Percentiles rank a stretch among this genome's conserved stretches.
These are phyloP conservation scores for Philypnodon macrostomus DNA, from an alignment of 2,797 vertebrate genomes.

Conservation along the genomic window DNA sequence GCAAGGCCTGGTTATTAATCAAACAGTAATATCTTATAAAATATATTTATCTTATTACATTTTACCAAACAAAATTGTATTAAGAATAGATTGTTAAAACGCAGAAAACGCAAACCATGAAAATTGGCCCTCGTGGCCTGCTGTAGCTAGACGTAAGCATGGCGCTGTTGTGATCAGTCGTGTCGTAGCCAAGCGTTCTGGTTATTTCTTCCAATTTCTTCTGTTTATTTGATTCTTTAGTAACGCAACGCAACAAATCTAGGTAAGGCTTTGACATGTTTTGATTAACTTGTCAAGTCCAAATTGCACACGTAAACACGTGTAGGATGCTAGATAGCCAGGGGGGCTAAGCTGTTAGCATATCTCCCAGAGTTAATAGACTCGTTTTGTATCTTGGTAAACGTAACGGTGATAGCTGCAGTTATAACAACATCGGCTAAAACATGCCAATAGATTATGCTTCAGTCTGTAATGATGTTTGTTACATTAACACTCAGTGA, in stretches of 20 bases:
- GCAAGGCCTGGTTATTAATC: too few relatives aligned
- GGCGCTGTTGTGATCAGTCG: slow-evolving; percentile 42
- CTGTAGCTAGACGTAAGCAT: slow-evolving; percentile 50
- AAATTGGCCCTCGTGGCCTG: slow-evolving; percentile 43
- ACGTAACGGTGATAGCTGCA: neutral
- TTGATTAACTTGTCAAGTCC: neutral
- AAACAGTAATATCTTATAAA: too few relatives aligned
- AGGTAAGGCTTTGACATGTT: slow-evolving; percentile 21
- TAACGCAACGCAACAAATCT: neutral
- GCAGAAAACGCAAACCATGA: too few relatives aligned
- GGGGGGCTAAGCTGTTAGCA: slow-evolving; percentile 11
- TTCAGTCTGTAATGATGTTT: too few relatives aligned
- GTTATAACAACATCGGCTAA: neutral
- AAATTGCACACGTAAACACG: slow-evolving; percentile 37
- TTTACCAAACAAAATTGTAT: too few relatives aligned
- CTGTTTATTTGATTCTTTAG: neutral
- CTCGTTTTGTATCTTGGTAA: neutral
- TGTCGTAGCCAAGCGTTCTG: slow-evolving; percentile 36
- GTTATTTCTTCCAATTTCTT: neutral
- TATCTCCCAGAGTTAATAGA: neutral
- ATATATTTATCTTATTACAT: too few relatives aligned
- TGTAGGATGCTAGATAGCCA: slow-evolving; percentile 29
- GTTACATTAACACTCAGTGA: too few relatives aligned
- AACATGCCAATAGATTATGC: too few relatives aligned
- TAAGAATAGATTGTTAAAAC: too few relatives aligned